Evolutionary conservation across 1,140 invertebrate genomes (phyloP), one percentile per base, ranked within the genome.

Genomic region (Eriocheir sinensis): DNA sequence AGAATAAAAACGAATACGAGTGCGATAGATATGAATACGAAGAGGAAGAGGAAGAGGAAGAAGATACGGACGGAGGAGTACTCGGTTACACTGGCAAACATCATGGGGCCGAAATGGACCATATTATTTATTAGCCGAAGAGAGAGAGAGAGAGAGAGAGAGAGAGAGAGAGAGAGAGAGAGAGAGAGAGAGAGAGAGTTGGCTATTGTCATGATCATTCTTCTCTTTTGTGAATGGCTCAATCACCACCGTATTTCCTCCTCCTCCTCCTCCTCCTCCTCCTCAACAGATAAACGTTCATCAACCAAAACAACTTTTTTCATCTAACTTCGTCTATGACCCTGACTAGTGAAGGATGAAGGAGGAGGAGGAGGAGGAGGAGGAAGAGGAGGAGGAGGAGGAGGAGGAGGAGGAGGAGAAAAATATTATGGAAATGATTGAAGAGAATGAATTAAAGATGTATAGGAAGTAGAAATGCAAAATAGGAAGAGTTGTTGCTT

Each of bases 141-240:
- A 86, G 83, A 86, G 83, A 86, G 83, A 86, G 83, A 86, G 83
- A 86, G 32, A 86, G 83, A 86, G 83, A 86, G 81, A 85, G 81
- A 85, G 81, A 85, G 81, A 85, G 81, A 85, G 32, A 32, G 32
- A 85, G 32, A 85, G 32, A 85, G 32, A 34, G 30, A 85, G 80
- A 4, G 80, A 8, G 32, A 88, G 30, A 38, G 38, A 36, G 36
- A 41, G 27, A 36, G 27, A 44, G 30, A 21, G n/a, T n/a, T 72
- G 27, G 60, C 27, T 21, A 72, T 72, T n/a, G n/a, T n/a, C 27
- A 21, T 72, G 27, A n/a, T n/a, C n/a, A 72, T 21, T 72, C 53
- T 72, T 21, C 60, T 72, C 60, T 4, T 72, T 21, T 21, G 44
- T 48, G n/a, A n/a, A n/a, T 48, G 44, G 44, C 15, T 72, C 60